A percentile compares a stretch with the other conserved stretches of the same genome.
Evolutionary conservation across 2,888 invertebrate genomes (phyloP).

Genomic region (Luperina testacea): DNA sequence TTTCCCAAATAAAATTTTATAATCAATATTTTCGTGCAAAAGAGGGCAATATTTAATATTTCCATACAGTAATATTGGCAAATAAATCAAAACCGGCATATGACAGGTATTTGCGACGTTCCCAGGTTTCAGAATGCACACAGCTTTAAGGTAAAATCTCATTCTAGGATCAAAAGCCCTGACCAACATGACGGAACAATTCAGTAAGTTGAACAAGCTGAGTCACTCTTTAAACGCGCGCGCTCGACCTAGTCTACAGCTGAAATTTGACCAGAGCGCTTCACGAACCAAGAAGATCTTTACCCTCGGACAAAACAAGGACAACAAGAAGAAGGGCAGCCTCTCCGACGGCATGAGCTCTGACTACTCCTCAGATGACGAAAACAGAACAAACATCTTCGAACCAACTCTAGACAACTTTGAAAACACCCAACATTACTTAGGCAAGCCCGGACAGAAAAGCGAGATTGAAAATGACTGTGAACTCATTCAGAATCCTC

Average conservation of each 20-base stretch:
- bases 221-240: conserved; percentile 91
- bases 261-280: conserved; percentile 86
- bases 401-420: conserved; percentile 88
- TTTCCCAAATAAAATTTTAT: background rate
- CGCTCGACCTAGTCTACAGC: conserved; percentile 87
- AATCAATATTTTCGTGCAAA: background rate
- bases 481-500: conserved; percentile 85
- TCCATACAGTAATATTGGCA: background rate
- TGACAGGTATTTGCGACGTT: background rate
- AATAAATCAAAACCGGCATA: background rate
- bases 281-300: conserved; percentile 88
- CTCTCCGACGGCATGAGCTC: conserved; percentile 92
- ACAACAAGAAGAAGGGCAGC: conserved; percentile 91
- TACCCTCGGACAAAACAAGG: conserved; percentile 85
- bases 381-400: conserved; percentile 86
- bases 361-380: conserved; percentile 89
- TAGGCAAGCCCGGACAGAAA: conserved; percentile 78
- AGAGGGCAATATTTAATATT: background rate
- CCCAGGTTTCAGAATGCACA: background rate
- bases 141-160: conserved; percentile 15
- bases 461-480: conserved; percentile 81
- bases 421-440: conserved; percentile 87
- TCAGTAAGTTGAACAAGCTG: conserved; percentile 95
- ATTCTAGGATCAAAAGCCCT: conserved; percentile 94
- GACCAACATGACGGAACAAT: conserved; percentile 96